phyloP scores from a whole-genome alignment of 2,113 vertebrate genomes.

The Sceloporus undulatus region DNA sequence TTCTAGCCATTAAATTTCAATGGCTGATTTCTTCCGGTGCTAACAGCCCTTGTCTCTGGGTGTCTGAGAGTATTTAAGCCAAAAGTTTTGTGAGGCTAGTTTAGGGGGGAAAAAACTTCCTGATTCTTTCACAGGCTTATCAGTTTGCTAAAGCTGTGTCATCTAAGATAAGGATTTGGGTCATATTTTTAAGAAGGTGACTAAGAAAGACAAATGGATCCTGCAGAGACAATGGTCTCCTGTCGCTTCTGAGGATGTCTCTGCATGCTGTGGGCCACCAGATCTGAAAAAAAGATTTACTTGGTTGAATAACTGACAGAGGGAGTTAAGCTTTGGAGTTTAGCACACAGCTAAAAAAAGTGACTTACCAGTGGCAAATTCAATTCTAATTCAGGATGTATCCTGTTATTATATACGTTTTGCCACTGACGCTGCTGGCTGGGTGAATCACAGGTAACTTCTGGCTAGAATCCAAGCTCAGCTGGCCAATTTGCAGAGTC shows the following conservation, averaged over 20 bases:
- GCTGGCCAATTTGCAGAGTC: too few species aligned
- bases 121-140: constrained; percentile 5
- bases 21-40: not conserved
- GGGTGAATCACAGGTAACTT: too few species aligned
- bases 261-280: not conserved
- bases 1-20: too few species aligned
- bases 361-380: not conserved
- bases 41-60: not conserved
- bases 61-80: not conserved
- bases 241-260: constrained; percentile 1
- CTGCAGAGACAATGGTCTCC: not conserved
- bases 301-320: not conserved
- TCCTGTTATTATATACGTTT: too few species aligned
- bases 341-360: not conserved
- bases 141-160: constrained; percentile 18
- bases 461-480: too few species aligned
- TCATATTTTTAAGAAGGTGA: constrained; percentile 37
- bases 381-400: too few species aligned
- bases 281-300: not conserved
- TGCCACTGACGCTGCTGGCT: too few species aligned
- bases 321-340: not conserved
- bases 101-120: not conserved
- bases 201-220: constrained; percentile 27
- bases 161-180: constrained; percentile 16
- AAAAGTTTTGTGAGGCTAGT: not conserved